Percentiles rank a stretch among this genome's conserved stretches.
phyloP scores from a whole-genome alignment of 2,113 vertebrate genomes.

The Peromyscus polionotus region DNA sequence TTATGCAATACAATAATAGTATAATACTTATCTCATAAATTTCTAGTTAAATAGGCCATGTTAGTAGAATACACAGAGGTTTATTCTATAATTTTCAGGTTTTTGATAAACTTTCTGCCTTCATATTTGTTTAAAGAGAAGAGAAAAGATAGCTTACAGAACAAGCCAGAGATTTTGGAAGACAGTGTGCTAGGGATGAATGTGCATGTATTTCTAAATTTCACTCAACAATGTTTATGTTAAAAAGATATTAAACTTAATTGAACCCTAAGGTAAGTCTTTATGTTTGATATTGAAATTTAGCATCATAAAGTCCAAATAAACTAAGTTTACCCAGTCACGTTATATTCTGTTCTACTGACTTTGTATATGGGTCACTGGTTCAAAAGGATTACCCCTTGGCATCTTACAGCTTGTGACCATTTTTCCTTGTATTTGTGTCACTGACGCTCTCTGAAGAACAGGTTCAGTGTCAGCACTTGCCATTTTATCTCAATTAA shows the following conservation, averaged over 20 bases:
- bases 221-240: neutral
- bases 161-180: neutral
- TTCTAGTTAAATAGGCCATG: neutral
- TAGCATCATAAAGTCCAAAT: neutral
- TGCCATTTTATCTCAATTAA: neutral
- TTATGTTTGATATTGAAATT: neutral
- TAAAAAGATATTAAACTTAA: neutral
- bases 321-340: neutral
- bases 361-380: neutral
- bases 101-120: neutral
- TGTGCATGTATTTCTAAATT: neutral
- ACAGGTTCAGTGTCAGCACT: neutral
- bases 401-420: neutral
- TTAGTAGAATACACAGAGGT: neutral
- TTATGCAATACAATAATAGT: conserved; percentile 2
- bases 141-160: neutral
- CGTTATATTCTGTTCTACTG: neutral
- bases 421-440: neutral
- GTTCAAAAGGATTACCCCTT: neutral
- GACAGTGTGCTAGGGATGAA: neutral
- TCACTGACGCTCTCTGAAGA: neutral
- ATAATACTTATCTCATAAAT: neutral
- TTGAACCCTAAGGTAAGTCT: neutral
- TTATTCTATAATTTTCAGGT: conserved; percentile 12
- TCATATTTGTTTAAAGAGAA: neutral